A percentile compares a stretch with the other conserved stretches of the same genome.
Evolutionary conservation across 2,797 vertebrate genomes (phyloP).

Genomic region (Benthosema pterotum): DNA sequence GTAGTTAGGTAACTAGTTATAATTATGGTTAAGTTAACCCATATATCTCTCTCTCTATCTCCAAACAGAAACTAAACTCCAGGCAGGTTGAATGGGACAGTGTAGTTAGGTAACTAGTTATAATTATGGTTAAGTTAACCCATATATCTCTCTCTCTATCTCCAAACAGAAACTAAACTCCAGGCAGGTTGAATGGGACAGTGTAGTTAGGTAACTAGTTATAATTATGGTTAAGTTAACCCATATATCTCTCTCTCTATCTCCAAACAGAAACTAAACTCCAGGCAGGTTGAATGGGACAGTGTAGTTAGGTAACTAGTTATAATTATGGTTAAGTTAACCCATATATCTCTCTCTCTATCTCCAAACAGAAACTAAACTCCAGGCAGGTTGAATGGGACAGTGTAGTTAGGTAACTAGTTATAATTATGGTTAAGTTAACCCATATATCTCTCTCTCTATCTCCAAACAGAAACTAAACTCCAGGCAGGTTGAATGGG

Average conservation of each 20-base stretch:
- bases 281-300: conserved; percentile 89
- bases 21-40: too few relatives aligned
- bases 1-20: conserved; percentile 46
- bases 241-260: conserved; percentile 10
- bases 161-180: conserved; percentile 87
- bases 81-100: too few relatives aligned
- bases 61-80: conserved; percentile 89
- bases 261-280: conserved; percentile 87
- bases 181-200: conserved; percentile 91
- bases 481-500: too few relatives aligned
- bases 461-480: too few relatives aligned
- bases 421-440: too few relatives aligned
- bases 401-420: too few relatives aligned
- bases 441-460: too few relatives aligned
- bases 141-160: conserved; percentile 11
- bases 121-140: too few relatives aligned
- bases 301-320: conserved; percentile 48
- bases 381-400: conserved; percentile 89
- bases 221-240: too few relatives aligned
- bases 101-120: conserved; percentile 46
- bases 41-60: conserved; percentile 10
- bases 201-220: conserved; percentile 46
- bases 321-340: too few relatives aligned
- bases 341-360: conserved; percentile 10
- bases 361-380: conserved; percentile 84